phyloP scores from a whole-genome alignment of 2,797 vertebrate genomes.

The Sebastes oblongus region DNA sequence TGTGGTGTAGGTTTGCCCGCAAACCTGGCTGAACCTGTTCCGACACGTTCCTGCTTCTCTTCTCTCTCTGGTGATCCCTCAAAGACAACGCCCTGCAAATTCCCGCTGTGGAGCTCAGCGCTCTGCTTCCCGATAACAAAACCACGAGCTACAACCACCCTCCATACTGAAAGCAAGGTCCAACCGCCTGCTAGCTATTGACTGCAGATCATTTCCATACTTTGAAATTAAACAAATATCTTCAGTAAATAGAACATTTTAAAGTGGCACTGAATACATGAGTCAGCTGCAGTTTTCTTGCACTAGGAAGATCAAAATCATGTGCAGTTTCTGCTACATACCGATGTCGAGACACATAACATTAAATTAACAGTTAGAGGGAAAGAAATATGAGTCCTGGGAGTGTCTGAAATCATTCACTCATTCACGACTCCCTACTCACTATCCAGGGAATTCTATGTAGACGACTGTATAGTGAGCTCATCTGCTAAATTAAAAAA shows the following conservation, averaged over 20 bases:
- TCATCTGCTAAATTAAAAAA: too few species aligned
- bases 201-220: not conserved
- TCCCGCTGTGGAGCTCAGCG: slow-evolving; percentile 35
- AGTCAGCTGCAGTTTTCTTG: not conserved
- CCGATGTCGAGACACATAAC: not conserved
- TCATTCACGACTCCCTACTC: too few species aligned
- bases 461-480: too few species aligned
- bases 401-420: too few species aligned
- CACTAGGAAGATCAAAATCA: not conserved
- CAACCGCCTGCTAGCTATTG: not conserved
- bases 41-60: slow-evolving; percentile 59
- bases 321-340: not conserved
- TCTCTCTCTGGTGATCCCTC: slow-evolving; percentile 58
- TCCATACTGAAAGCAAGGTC: not conserved
- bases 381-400: not conserved
- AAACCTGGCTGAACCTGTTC: slow-evolving; percentile 70
- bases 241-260: not conserved
- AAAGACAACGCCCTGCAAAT: slow-evolving; percentile 77
- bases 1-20: slow-evolving; percentile 17
- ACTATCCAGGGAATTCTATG: too few species aligned
- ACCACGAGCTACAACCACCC: not conserved
- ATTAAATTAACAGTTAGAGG: not conserved
- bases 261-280: not conserved
- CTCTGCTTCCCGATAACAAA: slow-evolving; percentile 2
- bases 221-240: not conserved